Base-by-base conservation (phyloP, 2,797 vertebrate genomes). In the Manis pentadactyla region DNA sequence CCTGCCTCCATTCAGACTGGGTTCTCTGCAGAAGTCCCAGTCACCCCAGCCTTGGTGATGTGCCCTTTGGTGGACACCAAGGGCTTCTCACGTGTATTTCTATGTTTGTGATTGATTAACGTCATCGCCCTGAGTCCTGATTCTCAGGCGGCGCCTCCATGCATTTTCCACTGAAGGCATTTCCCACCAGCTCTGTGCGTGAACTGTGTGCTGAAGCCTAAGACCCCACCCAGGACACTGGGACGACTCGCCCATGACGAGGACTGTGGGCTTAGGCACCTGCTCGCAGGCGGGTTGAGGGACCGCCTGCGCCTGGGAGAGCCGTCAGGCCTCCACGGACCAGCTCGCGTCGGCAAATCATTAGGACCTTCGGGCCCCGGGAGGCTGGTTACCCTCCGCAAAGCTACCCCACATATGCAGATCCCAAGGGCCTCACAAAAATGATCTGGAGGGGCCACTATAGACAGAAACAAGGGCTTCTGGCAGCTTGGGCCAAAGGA, bases 31-130 rank as follows among this genome's bases (percentile, higher is more conserved):
- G 64, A 46, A 79, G 53, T 34, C 59, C 64, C 1, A 13, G 7
- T 31, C 49, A 64, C 0, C 0, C 19, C 34, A 0, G 23, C 13
- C 51, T 57, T 6, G 49, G 61, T 8, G 6, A 10, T 0, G 5
- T 0, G 9, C 1, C 0, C 81, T 55, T 25, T 19, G 0, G 55
- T 1, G 27, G 31, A 29, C 31, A 4, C 71, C 57, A 31, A 18
- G 69, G 71, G 5, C 18, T 7, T 19, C 21, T 39, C 5, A 27
- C 21, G 1, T 6, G 3, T 9, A 1, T 66, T 46, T 68, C 39
- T 37, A 7, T 23, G 13, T 59, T 81, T 37, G 27, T n/a, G 63
- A 57, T 23, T 15, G 15, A 27, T 68, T 6, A 9, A 37, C 8
- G 0, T 4, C 27, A 3, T 19, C 1, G 4, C 37, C 21, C 8